Base-by-base conservation (phyloP, 2,888 invertebrate species). In the Rhagonycha fulva region DNA sequence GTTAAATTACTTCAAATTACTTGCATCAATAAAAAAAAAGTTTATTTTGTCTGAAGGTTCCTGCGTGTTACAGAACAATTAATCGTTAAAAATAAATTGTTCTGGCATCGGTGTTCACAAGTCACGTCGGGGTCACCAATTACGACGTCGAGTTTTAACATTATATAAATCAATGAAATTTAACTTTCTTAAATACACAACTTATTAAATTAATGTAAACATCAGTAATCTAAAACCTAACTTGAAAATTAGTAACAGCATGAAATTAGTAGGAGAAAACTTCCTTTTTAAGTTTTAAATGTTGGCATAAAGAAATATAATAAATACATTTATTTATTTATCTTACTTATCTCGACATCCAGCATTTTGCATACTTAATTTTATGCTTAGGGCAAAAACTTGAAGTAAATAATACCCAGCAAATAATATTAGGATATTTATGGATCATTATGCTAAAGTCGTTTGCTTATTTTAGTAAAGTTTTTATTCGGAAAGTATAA, bases 401-500 rank as follows among this genome's bases (percentile, higher is more conserved):
- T 63, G 63, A 62, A 69, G 62, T 69, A 61, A 62, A 23, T 69
- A 62, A 61, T 62, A 62, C 47, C 62, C 62, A 14, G 30, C 14
- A 70, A 68, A 74, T 24, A 62, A 47, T 24, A 23, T 70, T 61
- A 47, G 14, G 47, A 32, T 60, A 70, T 70, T 47, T 70, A 70
- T 32, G 70, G 28, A 19, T 60, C 23, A 61, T 47, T 70, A 47
- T 60, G 14, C 47, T 60, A 14, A 47, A 70, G 47, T 70, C 24
- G 63, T 63, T 63, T 63, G 63, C n/a, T 23, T 24, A 63, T 26
- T 63, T 63, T 63, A 24, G 23, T 63, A 23, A 30, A 70, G 14
- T 60, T 70, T 70, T 70, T 70, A 70, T 70, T 47, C 19, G 61
- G 3, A 4, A 60, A 70, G 47, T 32, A 32, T 14, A 70, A 19